Base-by-base conservation (phyloP, 2,888 invertebrate genomes). In the Sinotaia quadrata region DNA sequence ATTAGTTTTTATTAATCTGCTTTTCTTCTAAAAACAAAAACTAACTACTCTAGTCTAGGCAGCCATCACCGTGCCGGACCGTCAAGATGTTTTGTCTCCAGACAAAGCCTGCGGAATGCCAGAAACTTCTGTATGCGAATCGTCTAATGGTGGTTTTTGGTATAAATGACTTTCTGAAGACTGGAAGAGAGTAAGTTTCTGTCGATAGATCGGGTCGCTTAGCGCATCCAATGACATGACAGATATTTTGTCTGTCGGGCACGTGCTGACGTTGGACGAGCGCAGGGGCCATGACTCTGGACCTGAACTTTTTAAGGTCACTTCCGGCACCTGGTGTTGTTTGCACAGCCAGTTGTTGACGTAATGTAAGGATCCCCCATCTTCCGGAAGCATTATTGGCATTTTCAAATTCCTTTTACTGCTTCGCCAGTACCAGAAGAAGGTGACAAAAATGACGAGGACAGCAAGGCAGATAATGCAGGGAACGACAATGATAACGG, bases 391-490 rank as follows among this genome's bases (percentile, higher is more conserved):
- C 12, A 7, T 18, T 5, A 21, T 24, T 47, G n/a, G 47, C 47
- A 47, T 18, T 47, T 7, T 18, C n/a, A n/a, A n/a, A n/a, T n/a
- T n/a, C n/a, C n/a, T n/a, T n/a, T n/a, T n/a, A n/a, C n/a, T n/a
- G n/a, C 47, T 47, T 7, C 24, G 47, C 7, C n/a, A 47, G 7
- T 24, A 47, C 47, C 51, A 29, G 47, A 67, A 37, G 67, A 58
- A 29, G 47, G 36, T 24, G 44, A 60, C 27, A 44, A 27, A 44
- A 44, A 60, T 41, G 60, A 41, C 37, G 60, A 60, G 37, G 60
- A 37, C 44, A 44, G 37, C 27, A 7, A 60, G 21, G 60, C 21
- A 24, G 37, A 44, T 60, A 29, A 37, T 41, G 44, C 33, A n/a
- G 2, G 33, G 33, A 27, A 54, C 24, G 12, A 18, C 27, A 31